Evolutionary conservation across 2,113 vertebrate genomes (phyloP).

Genomic region (Sprattus sprattus): DNA sequence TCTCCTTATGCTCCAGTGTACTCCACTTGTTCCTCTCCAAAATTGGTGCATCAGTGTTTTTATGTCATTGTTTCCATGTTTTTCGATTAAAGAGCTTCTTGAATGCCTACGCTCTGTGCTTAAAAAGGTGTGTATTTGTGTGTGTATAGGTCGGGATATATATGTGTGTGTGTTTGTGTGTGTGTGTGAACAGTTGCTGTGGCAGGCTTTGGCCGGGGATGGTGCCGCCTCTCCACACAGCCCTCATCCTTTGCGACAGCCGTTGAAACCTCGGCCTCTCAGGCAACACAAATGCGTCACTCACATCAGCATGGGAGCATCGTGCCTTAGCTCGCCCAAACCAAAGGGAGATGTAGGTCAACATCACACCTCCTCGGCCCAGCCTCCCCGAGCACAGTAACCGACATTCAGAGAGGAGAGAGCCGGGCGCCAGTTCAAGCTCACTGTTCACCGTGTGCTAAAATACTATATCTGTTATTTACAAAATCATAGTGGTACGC

Average conservation of each 20-base stretch:
- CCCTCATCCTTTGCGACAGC: slow-evolving; percentile 14
- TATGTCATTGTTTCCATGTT: not conserved
- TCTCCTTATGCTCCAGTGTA: not conserved
- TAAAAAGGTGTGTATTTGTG: not conserved
- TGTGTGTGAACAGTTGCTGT: not conserved
- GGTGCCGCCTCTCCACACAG: not conserved
- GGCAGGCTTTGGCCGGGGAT: not conserved
- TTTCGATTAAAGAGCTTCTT: not conserved
- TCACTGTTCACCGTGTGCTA: not conserved
- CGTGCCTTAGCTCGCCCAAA: not conserved
- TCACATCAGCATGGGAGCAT: slow-evolving; percentile 21
- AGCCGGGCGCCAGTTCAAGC: not conserved
- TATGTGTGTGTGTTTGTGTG: not conserved
- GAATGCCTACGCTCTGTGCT: not conserved
- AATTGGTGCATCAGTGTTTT: not conserved
- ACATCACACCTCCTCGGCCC: slow-evolving; percentile 33
- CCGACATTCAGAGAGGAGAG: slow-evolving; percentile 14
- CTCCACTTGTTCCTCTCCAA: not conserved
- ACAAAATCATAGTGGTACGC: not conserved
- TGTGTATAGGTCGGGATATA: not conserved
- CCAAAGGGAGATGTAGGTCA: slow-evolving; percentile 42
- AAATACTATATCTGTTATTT: not conserved
- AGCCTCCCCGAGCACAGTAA: slow-evolving; percentile 27
- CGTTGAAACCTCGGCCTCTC: slow-evolving; percentile 26
- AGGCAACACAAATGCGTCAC: slow-evolving; percentile 25